phyloP scores from a whole-genome alignment of 2,888 invertebrate species.

The Protonemura montana region DNA sequence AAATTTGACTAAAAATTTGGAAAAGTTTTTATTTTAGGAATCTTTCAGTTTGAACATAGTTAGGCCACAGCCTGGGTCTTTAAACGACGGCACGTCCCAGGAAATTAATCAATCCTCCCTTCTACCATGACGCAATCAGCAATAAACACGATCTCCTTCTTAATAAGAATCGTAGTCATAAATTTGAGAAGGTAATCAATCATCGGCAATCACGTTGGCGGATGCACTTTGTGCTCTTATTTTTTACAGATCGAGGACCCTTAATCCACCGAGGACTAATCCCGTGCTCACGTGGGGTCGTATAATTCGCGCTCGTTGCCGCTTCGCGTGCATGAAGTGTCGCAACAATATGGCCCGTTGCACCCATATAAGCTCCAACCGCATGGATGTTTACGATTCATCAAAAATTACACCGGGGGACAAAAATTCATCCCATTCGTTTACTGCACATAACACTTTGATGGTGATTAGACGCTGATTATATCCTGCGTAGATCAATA shows the following conservation, averaged over 20 bases:
- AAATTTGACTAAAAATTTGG: not conserved
- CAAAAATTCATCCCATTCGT: not conserved
- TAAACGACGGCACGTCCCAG: no score
- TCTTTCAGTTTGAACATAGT: no score
- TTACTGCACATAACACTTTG: constrained; percentile 12
- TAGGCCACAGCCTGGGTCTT: no score
- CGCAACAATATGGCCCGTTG: not conserved
- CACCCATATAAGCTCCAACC: not conserved
- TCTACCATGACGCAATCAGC: no score
- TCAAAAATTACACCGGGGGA: not conserved
- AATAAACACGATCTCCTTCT: no score
- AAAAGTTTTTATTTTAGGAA: no score
- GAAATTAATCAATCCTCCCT: no score
- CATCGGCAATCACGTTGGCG: not conserved
- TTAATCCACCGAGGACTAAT: not conserved
- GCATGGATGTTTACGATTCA: not conserved
- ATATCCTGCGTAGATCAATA: not conserved
- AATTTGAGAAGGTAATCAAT: not conserved
- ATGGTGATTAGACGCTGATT: not conserved
- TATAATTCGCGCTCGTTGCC: not conserved
- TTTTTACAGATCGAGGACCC: not conserved
- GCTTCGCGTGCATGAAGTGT: not conserved
- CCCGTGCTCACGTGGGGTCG: not conserved
- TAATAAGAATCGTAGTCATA: no score
- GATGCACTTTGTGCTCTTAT: not conserved